These are phyloP conservation scores for Pseudococcus longispinus DNA, from an alignment of 2,888 invertebrate species.

Conservation along the genomic window DNA sequence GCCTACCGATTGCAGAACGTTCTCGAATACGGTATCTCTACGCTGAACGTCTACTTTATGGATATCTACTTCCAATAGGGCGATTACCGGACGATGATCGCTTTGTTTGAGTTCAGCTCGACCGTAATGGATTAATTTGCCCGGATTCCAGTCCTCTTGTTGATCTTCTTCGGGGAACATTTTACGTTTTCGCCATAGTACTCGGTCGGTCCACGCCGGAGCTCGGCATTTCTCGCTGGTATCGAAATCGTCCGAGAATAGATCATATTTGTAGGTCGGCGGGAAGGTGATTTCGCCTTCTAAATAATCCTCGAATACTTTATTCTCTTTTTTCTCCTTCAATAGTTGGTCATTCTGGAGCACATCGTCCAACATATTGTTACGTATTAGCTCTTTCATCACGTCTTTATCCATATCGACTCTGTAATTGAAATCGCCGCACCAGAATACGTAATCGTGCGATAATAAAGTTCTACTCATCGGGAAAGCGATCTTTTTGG, in stretches of 20 bases:
- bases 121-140: slow-evolving; percentile 86
- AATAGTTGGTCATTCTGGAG: slow-evolving; percentile 87
- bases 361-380: slow-evolving; percentile 77
- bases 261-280: slow-evolving; percentile 98
- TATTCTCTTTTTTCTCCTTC: slow-evolving; percentile 78
- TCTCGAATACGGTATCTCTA: slow-evolving; percentile 81
- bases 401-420: slow-evolving; percentile 95
- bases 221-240: slow-evolving; percentile 97
- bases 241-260: slow-evolving; percentile 98
- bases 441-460: slow-evolving; percentile 99
- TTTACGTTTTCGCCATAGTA: slow-evolving; percentile 89
- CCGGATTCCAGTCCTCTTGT: slow-evolving; percentile 73
- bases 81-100: slow-evolving; percentile 95
- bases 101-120: slow-evolving; percentile 95
- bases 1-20: slow-evolving; percentile 85
- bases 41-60: slow-evolving; percentile 78
- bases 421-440: slow-evolving; percentile 98
- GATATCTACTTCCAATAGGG: slow-evolving; percentile 87
- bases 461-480: slow-evolving; percentile 91
- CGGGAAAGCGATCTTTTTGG: slow-evolving; percentile 86
- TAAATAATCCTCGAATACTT: slow-evolving; percentile 89
- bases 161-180: slow-evolving; percentile 71
- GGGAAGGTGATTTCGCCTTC: slow-evolving; percentile 92
- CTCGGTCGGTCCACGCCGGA: slow-evolving; percentile 98
- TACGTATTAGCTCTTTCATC: slow-evolving; percentile 81